Base-by-base conservation (phyloP, 2,888 invertebrate genomes). In the Xanthia togata region DNA sequence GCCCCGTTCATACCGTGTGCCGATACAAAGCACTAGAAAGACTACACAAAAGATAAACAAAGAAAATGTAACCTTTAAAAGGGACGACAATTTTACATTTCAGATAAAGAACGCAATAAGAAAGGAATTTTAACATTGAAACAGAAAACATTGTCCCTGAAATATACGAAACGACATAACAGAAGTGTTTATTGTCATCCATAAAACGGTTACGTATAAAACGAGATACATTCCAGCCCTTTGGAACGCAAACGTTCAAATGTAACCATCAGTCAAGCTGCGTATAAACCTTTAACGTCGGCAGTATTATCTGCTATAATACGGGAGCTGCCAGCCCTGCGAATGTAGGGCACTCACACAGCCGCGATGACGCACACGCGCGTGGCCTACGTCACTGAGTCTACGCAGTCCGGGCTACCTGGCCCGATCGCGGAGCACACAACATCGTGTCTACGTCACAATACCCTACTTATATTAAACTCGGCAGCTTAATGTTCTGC, bases 281-380 rank as follows among this genome's bases (percentile, higher is more conserved):
- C 89, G 89, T 90, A 89, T 89, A 90, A 90, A 87, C 89, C 88
- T 77, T 82, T 85, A 89, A 84, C 83, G 87, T 83, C 73, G 83
- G 84, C 82, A 86, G 86, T 87, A 87, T 91, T 90, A 90, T 92
- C 89, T 90, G 83, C 84, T 83, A 82, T 90, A 89, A 89, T 90
- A 89, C 81, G 83, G 84, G 84, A 85, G 85, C 87, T 89, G 89
- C 87, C 90, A 91, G 79, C 91, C 91, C 91, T 93, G 79, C 81
- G 86, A 91, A 94, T 93, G 90, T 95, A 94, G 95, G 95, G 88
- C 95, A 95, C 95, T 84, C 95, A 94, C 92, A 95, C 94, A 88
- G 31, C 12, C 35, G 72, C 73, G 78, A 26, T 62, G 70, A 83
- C 88, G 86, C 89, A 89, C 91, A 90, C 90, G 88, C 89, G 86